A percentile compares a stretch with the other conserved stretches of the same genome.
Conservation (phyloP, 64 coral and sea anemone genomes). For the Catalaphyllia jardinei region DNA sequence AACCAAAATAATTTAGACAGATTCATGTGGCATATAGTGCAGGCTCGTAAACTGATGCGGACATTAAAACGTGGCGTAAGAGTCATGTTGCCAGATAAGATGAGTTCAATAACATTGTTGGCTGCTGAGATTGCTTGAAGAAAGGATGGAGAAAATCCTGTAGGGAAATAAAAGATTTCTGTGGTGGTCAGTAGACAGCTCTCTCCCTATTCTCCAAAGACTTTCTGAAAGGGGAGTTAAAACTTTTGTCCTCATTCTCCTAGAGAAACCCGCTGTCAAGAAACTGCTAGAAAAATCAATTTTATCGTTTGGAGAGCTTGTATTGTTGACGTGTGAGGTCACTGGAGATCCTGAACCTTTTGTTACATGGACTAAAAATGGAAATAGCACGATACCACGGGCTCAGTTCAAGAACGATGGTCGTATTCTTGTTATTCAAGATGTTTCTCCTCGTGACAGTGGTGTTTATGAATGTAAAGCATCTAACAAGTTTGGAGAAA, state of each 20-base stretch:
- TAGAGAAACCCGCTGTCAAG: not conserved
- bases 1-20: no score
- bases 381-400: not conserved
- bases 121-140: no score
- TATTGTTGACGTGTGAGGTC: not conserved
- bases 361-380: not conserved
- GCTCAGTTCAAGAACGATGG: not conserved
- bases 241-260: not conserved
- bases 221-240: no score
- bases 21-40: no score
- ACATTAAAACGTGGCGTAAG: no score
- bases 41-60: no score
- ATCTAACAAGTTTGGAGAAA: constrained; percentile 12
- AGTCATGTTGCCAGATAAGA: no score
- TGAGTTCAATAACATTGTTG: no score
- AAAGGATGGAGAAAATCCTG: no score
- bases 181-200: no score
- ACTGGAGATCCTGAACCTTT: not conserved
- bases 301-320: not conserved
- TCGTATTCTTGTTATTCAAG: not conserved
- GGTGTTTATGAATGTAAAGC: not conserved
- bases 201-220: no score
- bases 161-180: no score
- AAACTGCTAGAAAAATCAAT: not conserved
- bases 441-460: not conserved